Conservation (phyloP, 2,113 vertebrate genomes). For the Sebastes schlegelii region DNA sequence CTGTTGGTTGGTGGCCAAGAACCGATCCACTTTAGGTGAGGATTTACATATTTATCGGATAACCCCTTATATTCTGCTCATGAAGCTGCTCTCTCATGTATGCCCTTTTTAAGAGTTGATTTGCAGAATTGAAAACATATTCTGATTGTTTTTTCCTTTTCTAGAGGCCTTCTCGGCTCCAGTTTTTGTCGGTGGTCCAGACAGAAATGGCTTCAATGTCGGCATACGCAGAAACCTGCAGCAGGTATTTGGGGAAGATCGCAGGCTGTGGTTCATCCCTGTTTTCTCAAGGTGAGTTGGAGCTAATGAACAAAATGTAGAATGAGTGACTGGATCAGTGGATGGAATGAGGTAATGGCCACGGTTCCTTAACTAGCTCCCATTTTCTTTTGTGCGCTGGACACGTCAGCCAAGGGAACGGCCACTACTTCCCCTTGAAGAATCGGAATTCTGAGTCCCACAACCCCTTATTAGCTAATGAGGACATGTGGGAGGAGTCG, state of each 20-base stretch:
- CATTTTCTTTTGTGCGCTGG: conserved; percentile 38
- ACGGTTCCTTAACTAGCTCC: conserved; percentile 21
- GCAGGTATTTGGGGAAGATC: conserved; percentile 95
- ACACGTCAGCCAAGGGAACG: conserved; percentile 90
- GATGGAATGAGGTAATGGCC: not conserved
- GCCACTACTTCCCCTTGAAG: conserved; percentile 93
- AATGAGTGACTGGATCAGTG: not conserved
- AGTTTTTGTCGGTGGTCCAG: conserved; percentile 91
- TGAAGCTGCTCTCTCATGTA: not conserved
- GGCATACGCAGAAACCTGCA: conserved; percentile 90
- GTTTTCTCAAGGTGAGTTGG: conserved; percentile 89
- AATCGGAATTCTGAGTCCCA: conserved; percentile 86
- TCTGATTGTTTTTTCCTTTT: conserved; percentile 26
- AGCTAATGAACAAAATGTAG: conserved; percentile 19
- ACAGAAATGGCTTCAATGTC: conserved; percentile 95
- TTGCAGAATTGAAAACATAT: conserved; percentile 3
- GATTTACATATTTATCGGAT: conserved; percentile 35
- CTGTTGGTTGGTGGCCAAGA: conserved; percentile 95
- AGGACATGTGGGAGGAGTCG: conserved; percentile 92
- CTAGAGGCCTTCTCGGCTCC: conserved; percentile 97
- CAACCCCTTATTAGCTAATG: conserved; percentile 91
- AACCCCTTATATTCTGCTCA: conserved; percentile 22
- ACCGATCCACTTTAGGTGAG: conserved; percentile 97
- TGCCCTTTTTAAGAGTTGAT: not conserved
- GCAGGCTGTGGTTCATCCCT: conserved; percentile 93